Evolutionary conservation across 2,113 vertebrate species (phyloP).

Genomic region (Archocentrus centrarchus): DNA sequence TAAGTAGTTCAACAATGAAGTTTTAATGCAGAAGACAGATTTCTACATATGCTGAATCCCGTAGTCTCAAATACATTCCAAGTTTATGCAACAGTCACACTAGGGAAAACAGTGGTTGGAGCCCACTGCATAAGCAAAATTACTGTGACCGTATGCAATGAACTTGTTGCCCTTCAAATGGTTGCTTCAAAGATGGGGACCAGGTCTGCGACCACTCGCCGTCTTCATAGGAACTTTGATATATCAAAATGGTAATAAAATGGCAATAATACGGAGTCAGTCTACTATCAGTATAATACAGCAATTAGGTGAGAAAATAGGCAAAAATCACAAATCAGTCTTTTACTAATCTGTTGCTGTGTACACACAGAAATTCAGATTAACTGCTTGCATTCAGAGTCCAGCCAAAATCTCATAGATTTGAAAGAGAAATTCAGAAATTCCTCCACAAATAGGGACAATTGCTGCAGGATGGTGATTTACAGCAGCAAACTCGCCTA

Average conservation of each 20-base stretch:
- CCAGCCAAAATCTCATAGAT: neutral
- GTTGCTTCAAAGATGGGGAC: neutral
- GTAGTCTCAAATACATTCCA: neutral
- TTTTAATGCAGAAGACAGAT: neutral
- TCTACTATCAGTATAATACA: too few relatives aligned
- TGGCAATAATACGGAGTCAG: too few relatives aligned
- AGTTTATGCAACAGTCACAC: neutral
- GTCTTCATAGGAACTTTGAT: neutral
- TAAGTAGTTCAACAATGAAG: neutral
- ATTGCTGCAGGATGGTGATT: neutral
- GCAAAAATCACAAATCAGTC: too few relatives aligned
- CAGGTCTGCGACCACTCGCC: neutral
- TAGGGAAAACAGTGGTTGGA: neutral
- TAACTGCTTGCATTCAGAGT: neutral
- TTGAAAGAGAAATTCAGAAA: neutral
- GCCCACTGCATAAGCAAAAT: neutral
- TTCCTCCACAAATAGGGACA: neutral
- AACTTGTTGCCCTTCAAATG: neutral
- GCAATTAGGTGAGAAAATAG: too few relatives aligned
- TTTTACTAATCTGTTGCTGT: neutral
- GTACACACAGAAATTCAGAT: neutral
- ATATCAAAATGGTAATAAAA: too few relatives aligned
- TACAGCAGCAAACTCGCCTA: neutral
- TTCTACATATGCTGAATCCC: neutral
- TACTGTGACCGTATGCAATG: neutral